Percentiles rank a stretch among this genome's conserved stretches.
Evolutionary conservation across 2,797 vertebrate species (phyloP).

Genomic region (Dicrostonyx torquatus): DNA sequence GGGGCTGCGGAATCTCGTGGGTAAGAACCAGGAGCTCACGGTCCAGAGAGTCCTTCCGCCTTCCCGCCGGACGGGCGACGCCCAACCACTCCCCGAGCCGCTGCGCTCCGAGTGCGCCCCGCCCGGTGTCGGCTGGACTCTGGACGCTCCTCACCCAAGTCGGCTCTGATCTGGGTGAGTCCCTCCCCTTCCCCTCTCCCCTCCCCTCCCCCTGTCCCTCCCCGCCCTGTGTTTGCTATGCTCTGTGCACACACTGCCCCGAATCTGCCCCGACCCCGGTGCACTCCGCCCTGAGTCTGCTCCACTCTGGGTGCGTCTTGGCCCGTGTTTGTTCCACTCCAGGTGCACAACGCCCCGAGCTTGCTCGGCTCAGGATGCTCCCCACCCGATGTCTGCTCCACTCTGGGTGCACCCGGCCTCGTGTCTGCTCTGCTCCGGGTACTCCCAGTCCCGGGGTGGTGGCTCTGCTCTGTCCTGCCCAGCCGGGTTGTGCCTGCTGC

Average conservation of each 20-base stretch:
- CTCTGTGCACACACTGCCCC: not conserved
- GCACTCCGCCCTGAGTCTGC: not conserved
- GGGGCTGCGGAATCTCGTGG: not conserved
- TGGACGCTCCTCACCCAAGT: not conserved
- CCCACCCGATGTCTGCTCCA: accelerated
- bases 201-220: no score
- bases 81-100: not conserved
- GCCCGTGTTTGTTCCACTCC: not conserved
- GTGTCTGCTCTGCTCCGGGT: not conserved
- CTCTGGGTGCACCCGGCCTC: not conserved
- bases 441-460: no score
- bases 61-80: not conserved
- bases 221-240: not conserved
- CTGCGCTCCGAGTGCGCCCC: not conserved
- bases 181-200: no score
- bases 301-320: not conserved
- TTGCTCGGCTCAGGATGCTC: not conserved
- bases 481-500: accelerated
- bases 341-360: not conserved
- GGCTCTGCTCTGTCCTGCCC: accelerated
- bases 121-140: not conserved
- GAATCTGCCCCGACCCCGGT: not conserved
- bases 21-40: accelerated
- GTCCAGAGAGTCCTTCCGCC: not conserved
- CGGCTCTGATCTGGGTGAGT: not conserved